A percentile compares a stretch with the other conserved stretches of the same genome.
Evolutionary conservation across 2,888 invertebrate species (phyloP).

Genomic region (Meta bourneti): DNA sequence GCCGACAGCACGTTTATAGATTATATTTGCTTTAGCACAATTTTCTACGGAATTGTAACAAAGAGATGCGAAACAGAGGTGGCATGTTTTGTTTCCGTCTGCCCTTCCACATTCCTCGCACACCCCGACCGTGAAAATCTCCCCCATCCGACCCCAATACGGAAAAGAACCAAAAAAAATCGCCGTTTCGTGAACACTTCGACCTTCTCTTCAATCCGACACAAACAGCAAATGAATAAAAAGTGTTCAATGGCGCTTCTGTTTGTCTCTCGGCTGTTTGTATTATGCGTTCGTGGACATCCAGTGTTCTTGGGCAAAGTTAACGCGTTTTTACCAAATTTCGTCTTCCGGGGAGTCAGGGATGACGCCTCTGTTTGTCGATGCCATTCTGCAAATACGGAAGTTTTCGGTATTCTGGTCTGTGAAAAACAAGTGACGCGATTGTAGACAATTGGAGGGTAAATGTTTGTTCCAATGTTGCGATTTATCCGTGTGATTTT

Average conservation of each 20-base stretch:
- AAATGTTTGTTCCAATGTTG: constrained; percentile 9
- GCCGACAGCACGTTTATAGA: no score
- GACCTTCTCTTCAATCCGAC: background rate
- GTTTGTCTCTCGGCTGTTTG: background rate
- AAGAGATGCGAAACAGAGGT: no score
- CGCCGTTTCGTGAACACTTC: background rate
- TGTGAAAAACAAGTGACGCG: background rate
- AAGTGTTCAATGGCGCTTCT: background rate
- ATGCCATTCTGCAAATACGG: background rate
- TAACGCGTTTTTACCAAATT: background rate
- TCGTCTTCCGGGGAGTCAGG: constrained; percentile 4
- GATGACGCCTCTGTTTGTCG: background rate
- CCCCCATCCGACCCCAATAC: background rate
- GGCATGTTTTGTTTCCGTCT: no score
- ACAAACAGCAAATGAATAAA: background rate
- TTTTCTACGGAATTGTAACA: no score
- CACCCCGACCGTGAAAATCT: constrained; percentile 17
- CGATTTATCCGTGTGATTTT: background rate
- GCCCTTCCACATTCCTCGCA: background rate
- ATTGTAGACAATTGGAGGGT: background rate
- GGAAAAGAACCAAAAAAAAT: background rate
- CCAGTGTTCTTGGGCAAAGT: constrained; percentile 4
- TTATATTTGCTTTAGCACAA: no score
- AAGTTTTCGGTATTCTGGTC: background rate
- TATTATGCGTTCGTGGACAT: background rate